Percentiles rank a stretch among this genome's conserved stretches.
Conservation (phyloP, 1,140 invertebrate species). For the Pemphigus obesinymphae region DNA sequence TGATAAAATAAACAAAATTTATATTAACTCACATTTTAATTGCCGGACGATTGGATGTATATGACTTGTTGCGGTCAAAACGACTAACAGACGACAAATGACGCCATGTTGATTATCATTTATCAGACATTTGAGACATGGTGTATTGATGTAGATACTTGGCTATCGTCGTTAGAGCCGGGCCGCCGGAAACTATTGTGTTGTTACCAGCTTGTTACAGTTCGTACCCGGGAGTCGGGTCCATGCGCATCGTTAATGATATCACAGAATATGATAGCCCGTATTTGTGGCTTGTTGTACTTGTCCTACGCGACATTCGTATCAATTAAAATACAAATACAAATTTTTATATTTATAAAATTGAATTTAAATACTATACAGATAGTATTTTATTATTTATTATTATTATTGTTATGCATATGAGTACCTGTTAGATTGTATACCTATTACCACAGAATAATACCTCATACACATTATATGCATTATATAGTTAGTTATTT, state of each 20-base stretch:
- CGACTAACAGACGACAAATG: not conserved
- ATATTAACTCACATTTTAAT: not conserved
- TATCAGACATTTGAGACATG: not conserved
- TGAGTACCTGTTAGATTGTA: too few relatives aligned
- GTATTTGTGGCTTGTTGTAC: not conserved
- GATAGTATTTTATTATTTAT: too few relatives aligned
- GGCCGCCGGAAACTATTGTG: not conserved
- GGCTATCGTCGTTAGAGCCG: not conserved
- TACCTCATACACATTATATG: too few relatives aligned
- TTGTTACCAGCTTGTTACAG: not conserved
- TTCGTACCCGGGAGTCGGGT: not conserved
- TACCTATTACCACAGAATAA: too few relatives aligned
- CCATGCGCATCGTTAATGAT: not conserved
- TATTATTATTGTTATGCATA: too few relatives aligned
- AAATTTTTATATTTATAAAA: too few relatives aligned
- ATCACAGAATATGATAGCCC: not conserved
- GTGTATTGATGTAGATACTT: too few relatives aligned
- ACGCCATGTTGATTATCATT: not conserved
- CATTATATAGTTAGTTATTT: too few relatives aligned
- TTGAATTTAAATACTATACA: too few relatives aligned
- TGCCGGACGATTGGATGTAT: not conserved
- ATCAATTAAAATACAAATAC: too few relatives aligned
- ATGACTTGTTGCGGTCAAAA: not conserved
- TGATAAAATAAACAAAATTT: not conserved
- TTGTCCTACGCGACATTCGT: not conserved